Base-by-base conservation (phyloP, 2,113 vertebrate species). In the Hippocampus comes region DNA sequence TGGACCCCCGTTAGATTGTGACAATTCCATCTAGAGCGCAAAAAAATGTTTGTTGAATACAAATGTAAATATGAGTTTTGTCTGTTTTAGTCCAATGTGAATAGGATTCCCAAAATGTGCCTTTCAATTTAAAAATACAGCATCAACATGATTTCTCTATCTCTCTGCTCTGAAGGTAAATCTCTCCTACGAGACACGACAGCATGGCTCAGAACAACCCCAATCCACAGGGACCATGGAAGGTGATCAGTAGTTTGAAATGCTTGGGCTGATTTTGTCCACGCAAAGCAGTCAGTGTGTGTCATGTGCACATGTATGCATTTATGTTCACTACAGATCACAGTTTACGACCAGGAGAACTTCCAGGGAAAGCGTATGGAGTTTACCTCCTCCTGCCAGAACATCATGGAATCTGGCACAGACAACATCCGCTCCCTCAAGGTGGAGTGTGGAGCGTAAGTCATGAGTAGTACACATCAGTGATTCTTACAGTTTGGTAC, bases 371-470 rank as follows among this genome's bases (percentile, higher is more conserved):
- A 96, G 86, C 93, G 94, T 71, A 91, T 94, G 91, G 95, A 98
- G 87, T 98, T 97, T 80, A 95, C 94, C 21, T 90, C 95, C 1
- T 92, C 94, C 87, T 97, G 95, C 72, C 92, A 95, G 84, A 97
- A 96, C 82, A 92, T 97, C 77, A 94, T 94, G 89, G 96, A 97
- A 70, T 93, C 92, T 3, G 93, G 94, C 74, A 89, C 97, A 9
- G 93, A 96, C 86, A 97, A 95, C 64, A 86, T 98, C 81, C 94
- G 95, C 81, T 98, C 97, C 27, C 80, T 98, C 79, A 98, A 97
- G 86, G 95, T 99, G 92, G 95, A 98, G 83, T 92, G 94, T 57
- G 96, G 97, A 71, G 94, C 93, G 96, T 99, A 89, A 98, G 96
- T 98, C 86, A 21, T 51, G 55, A 42, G 12, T n/a, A 38, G 21